Base-by-base conservation (phyloP, 2,797 vertebrate genomes). In the Xerus rutilus region DNA sequence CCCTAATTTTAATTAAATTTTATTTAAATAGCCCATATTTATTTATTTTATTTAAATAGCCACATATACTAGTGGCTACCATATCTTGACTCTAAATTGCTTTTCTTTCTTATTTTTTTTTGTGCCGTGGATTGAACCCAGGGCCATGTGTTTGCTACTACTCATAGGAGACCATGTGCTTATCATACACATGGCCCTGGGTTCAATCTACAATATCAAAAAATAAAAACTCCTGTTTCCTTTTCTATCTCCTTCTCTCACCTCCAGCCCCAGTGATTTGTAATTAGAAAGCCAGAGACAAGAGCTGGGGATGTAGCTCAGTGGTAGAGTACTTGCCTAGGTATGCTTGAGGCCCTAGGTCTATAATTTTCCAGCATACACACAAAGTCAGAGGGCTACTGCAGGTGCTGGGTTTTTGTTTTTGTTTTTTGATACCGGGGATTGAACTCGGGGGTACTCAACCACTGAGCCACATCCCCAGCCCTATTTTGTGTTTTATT, bases 1-100 rank as follows among this genome's bases (percentile, higher is more conserved):
- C 15, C 49, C 82, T 77, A 20, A 59, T 64, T 91, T 82, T 89
- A 64, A 81, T 79, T 81, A 86, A 64, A 86, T 85, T 84, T 88
- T 91, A 39, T 39, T 39, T 39, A 39, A 39, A 39, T 39, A 39
- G 39, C 39, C 39, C 39, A 39, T 39, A 39, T 39, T 39, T 39
- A 39, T 39, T 39, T 39, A 39, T 39, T 39, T 39, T 39, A 39
- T 39, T 39, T 39, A 39, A 96, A 79, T 52, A 96, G 54, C 32
- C 23, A 9, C 11, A 20, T 52, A 25, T 92, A 49, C 65, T 86
- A 89, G 28, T 73, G 13, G 49, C 91, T 45, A 30, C 91, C 18
- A 47, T 43, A 70, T 49, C 49, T 77, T 54, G 20, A 25, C n/a
- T 78, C 39, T 64, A 76, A 72, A 69, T 32, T 67, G 15, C 54